Evolutionary conservation across 2,888 invertebrate genomes (phyloP), one percentile per base, ranked within the genome.

Genomic region (Tridacna gigas): DNA sequence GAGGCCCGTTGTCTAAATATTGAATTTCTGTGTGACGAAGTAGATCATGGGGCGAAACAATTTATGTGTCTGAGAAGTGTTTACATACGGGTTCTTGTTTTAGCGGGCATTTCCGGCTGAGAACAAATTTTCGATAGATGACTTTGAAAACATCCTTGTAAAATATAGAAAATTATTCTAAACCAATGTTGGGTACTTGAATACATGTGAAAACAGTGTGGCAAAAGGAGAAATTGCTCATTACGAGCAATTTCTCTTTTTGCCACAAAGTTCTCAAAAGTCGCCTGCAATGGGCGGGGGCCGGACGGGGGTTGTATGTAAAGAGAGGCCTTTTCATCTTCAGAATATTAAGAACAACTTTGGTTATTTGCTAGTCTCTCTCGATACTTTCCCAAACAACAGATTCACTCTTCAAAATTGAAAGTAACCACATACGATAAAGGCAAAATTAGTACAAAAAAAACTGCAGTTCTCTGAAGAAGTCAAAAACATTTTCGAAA

Each of bases 21-120:
- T 71, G 71, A 71, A 71, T 71, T 71, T 48, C 51, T 71, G 1
- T 71, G 71, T 51, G 51, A 51, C 51, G 71, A 71, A 47, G 51
- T 22, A 22, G 71, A 71, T 48, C 71, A 22, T 9, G 12, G 71
- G 71, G 71, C 51, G 28, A 13, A 51, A 51, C 71, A 51, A 71
- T 71, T 51, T 71, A 71, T 71, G 71, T 71, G 71, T 71, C 71
- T 71, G 71, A 25, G 26, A 25, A 20, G 22, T 45, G 5, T 25
- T 71, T 51, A 25, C 25, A 22, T 25, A 25, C 63, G 37, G 37
- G 37, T 37, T 63, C 13, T 13, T 63, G n/a, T 63, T 25, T 13
- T 13, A 25, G 15, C 13, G 13, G 7, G 26, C 13, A 25, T 25
- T 13, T 63, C 12, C 63, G 15, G 63, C 9, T 9, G 22, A 13